These are phyloP conservation scores for Lycaena phlaeas DNA, from an alignment of 2,888 invertebrate genomes.

Conservation along the genomic window DNA sequence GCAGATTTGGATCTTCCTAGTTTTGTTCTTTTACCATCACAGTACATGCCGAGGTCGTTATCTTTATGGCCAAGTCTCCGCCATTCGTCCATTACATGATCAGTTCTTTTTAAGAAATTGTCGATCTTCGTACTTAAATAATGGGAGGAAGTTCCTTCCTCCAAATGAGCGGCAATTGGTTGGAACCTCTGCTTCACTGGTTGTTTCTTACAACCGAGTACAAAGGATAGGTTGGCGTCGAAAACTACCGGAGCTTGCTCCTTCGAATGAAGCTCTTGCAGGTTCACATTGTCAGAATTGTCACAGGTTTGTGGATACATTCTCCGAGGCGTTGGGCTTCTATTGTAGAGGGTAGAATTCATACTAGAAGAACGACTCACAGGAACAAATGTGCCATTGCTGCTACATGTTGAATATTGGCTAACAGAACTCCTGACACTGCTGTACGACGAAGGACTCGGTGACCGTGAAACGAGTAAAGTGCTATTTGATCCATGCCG, in stretches of 20 bases:
- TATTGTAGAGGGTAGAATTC: slow-evolving; percentile 47
- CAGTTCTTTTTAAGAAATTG: slow-evolving; percentile 85
- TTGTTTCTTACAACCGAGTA: slow-evolving; percentile 81
- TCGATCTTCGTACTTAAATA: slow-evolving; percentile 83
- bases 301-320: slow-evolving; percentile 77
- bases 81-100: slow-evolving; percentile 93
- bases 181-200: slow-evolving; percentile 78
- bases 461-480: slow-evolving; percentile 65
- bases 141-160: slow-evolving; percentile 84
- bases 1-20: slow-evolving; percentile 80
- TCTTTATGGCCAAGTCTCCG: slow-evolving; percentile 77
- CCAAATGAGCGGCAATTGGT: slow-evolving; percentile 83
- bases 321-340: slow-evolving; percentile 75
- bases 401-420: slow-evolving; percentile 63
- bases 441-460: slow-evolving; percentile 66
- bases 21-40: slow-evolving; percentile 43
- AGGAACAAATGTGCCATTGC: slow-evolving; percentile 55
- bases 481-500: slow-evolving; percentile 46
- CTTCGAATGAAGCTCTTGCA: slow-evolving; percentile 74
- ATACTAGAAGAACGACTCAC: slow-evolving; percentile 57
- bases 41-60: slow-evolving; percentile 45
- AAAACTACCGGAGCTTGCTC: slow-evolving; percentile 86
- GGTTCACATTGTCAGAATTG: slow-evolving; percentile 54
- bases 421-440: slow-evolving; percentile 54
- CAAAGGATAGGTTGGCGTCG: slow-evolving; percentile 86